Evolutionary conservation across 2,888 invertebrate genomes (phyloP).

Genomic region (Drosophila quinaria): DNA sequence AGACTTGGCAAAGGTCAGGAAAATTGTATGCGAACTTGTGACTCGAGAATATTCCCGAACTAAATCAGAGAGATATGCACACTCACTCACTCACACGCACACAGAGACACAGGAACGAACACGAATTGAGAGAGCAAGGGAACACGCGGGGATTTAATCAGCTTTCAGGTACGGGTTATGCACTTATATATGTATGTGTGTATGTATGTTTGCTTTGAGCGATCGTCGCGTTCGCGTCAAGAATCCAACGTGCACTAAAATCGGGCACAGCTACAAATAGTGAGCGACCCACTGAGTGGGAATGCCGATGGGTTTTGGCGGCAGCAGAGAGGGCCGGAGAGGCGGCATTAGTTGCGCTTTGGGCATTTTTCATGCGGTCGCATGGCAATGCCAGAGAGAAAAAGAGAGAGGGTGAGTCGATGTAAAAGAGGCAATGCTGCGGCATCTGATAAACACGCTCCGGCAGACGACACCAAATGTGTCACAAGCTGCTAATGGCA

Average conservation of each 20-base stretch:
- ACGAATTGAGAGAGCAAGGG: constrained; percentile 13
- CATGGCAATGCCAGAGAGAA: constrained; percentile 14
- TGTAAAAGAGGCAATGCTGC: constrained; percentile 28
- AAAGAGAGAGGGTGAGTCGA: constrained; percentile 12
- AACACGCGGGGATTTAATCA: constrained; percentile 21
- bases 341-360: constrained; percentile 55
- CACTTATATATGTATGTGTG: no score
- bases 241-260: constrained; percentile 72
- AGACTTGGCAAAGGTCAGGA: constrained; percentile 51
- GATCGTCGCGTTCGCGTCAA: constrained; percentile 77
- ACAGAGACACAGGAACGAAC: constrained; percentile 17
- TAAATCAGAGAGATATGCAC: constrained; percentile 28
- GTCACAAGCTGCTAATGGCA: constrained; percentile 25
- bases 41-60: constrained; percentile 11
- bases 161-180: constrained; percentile 34
- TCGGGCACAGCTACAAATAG: constrained; percentile 31
- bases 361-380: constrained; percentile 28
- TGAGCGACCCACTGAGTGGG: constrained; percentile 55
- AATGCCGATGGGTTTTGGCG: constrained; percentile 1
- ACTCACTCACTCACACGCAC: constrained; percentile 28
- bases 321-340: constrained; percentile 1
- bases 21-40: constrained; percentile 10
- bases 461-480: constrained; percentile 32
- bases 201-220: constrained; percentile 28
- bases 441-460: constrained; percentile 53